Base-by-base conservation (phyloP, 2,797 vertebrate species). In the Enteromius treurensis region DNA sequence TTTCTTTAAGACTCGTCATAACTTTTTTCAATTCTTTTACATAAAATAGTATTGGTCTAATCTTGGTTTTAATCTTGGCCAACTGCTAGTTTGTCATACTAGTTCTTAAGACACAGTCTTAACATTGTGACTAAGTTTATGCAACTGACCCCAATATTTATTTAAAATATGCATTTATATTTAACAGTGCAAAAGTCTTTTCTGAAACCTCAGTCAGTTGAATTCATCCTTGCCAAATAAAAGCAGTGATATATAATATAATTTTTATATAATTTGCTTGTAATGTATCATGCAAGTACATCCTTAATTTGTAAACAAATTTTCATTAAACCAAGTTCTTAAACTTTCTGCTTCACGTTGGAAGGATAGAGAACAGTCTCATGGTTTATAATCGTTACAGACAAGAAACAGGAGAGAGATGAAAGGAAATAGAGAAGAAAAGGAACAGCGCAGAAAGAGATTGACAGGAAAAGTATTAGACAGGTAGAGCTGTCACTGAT, bases 401-500 rank as follows among this genome's bases (percentile, higher is more conserved):
- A 19, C 29, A 42, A 17, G 62, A 34, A 86, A 84, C 53, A 71
- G 10, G 21, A 65, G 40, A 77, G 32, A 70, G 21, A 15, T 51
- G 51, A 71, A 62, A 65, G 76, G 73, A 42, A 42, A 49, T 21
- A 47, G 19, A 37, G 58, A 64, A 71, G 47, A 77, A 60, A 68
- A 29, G n/a, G 4, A 86, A 67, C 76, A 64, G 29, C 29, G 51
- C 13, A 7, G 19, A 37, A 21, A 49, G 51, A 78, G n/a, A 77
- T 49, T 78, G 53, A 70, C 64, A 77, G 65, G 64, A 34, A 29
- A 53, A 60, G 62, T 23, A 55, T 68, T 19, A 82, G 55, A 76
- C 81, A 83, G 77, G 70, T 64, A 53, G 67, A 78, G 80, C 55
- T 73, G 58, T 71, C 78, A 84, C 29, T 73, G 85, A 64, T 53